Evolutionary conservation across 2,888 invertebrate genomes (phyloP), one percentile per base, ranked within the genome.

Genomic region (Corbicula japonica): DNA sequence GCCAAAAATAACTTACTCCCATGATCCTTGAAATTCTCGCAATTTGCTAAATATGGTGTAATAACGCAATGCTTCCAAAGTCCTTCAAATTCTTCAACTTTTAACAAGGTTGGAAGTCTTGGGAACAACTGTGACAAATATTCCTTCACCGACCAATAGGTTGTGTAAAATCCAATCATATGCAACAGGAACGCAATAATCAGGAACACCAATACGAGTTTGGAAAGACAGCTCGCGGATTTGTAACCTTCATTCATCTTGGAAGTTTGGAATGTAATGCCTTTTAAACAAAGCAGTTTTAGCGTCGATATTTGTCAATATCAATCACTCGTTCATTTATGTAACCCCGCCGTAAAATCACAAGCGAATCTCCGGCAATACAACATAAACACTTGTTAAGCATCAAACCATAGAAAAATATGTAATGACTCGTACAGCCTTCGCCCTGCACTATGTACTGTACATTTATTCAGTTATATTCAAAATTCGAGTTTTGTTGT

Each of bases 151-250:
- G 77, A 30, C 83, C 83, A 83, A 56, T 48, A 56, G 10, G 56
- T 44, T 2, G 76, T 76, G 56, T 79, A 79, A 62, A 83, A 83
- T 44, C 79, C 83, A n/a, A 83, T 66, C 83, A 83, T 83, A 34
- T 83, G 66, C 3, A 83, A 15, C 8, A 83, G 28, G 38, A 83
- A 79, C 4, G 52, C 79, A 2, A 76, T 35, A 23, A 83, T 50
- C 5, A 46, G 38, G 6, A 74, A 26, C 34, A 63, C 54, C 5
- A 83, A 65, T 21, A 66, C 69, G 35, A 83, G 66, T 58, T 66
- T 76, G 44, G 83, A 66, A 18, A 83, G 63, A 15, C 79, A 48
- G 5, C 70, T 50, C 5, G 83, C 76, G 21, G 56, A 12, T 26
- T 70, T 79, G 44, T 52, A 83, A 5, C 73, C 68, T 2, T 26